Base-by-base conservation (phyloP, 2,888 invertebrate genomes). In the Smittia aterrima region DNA sequence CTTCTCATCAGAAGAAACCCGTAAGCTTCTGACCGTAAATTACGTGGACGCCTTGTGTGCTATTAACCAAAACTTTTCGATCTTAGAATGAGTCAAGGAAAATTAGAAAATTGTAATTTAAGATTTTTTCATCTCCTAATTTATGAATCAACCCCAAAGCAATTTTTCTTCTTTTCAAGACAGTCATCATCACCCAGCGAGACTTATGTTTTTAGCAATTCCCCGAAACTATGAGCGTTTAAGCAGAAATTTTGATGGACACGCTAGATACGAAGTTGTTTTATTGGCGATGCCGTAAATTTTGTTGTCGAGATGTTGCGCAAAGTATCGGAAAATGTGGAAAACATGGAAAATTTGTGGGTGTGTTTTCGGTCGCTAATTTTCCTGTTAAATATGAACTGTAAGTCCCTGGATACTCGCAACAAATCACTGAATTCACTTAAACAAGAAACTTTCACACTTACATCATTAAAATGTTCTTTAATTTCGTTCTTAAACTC, bases 381-480 rank as follows among this genome's bases (percentile, higher is more conserved):
- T 47, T 47, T 11, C n/a, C n/a, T 16, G 3, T 6, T 2, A 47
- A 16, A n/a, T 47, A 47, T 47, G 47, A 16, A 47, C 47, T 11
- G 6, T 11, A 13, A n/a, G n/a, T n/a, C n/a, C 47, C 47, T 3
- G n/a, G 9, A 13, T 4, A 22, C 20, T 20, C 58, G 20, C 24
- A 3, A 47, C 18, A 22, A 58, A 58, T 58, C 58, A 58, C 58
- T 58, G 3, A n/a, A n/a, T n/a, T n/a, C n/a, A n/a, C n/a, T n/a
- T n/a, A n/a, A n/a, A n/a, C n/a, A 16, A 16, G 18, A 18, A 18
- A 3, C 11, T 47, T 13, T 7, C 11, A 47, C 41, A 68, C 68
- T 68, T 47, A 68, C 68, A 68, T 68, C 68, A 16, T 68, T 41
- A 16, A 68, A 68, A 68, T 68, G 47, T 47, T 68, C 68, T 68